Base-by-base conservation (phyloP, 2,797 vertebrate species). In the Myotis vivesi region DNA sequence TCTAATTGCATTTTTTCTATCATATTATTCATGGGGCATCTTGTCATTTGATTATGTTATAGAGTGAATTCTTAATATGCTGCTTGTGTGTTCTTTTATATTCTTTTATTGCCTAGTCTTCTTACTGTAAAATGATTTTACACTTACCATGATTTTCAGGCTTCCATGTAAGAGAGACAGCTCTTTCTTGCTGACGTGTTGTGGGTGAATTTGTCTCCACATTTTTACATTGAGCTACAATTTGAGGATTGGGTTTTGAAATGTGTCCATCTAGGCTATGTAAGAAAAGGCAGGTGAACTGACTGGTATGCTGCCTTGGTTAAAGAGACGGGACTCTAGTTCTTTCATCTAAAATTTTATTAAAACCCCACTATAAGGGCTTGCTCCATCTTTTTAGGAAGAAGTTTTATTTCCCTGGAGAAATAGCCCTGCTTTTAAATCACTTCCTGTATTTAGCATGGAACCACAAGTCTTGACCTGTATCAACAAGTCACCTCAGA, bases 321-420 rank as follows among this genome's bases (percentile, higher is more conserved):
- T 66, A 83, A 80, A 92, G 64, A 44, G 16, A 7, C 11, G 53
- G 28, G 13, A 55, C 46, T 81, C 33, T 76, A 69, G 11, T 49
- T 73, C 15, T 19, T 7, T 55, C 17, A 41, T 53, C 77, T 88
- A 23, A 95, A 75, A 82, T 90, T 71, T 53, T 92, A 93, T 87
- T 81, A 89, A 85, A 49, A 22, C 8, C 8, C 33, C 41, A 38
- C 16, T 46, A 17, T 79, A n/a, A 71, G 49, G 38, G 30, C 38
- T 85, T 88, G 25, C 33, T 81, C 41, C 19, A 3, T 77, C 57
- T 73, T 92, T 91, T 46, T 17, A 38, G 53, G 36, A 94, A 7
- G 23, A 87, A 89, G 19, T 33, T 69, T 97, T 96, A 79, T 92
- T 95, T 94, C 30, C 44, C 33, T 73, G 33, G 73, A 89, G 55